These are phyloP conservation scores for Tribolium freemani DNA, from an alignment of 2,888 invertebrate species.

Conservation along the genomic window DNA sequence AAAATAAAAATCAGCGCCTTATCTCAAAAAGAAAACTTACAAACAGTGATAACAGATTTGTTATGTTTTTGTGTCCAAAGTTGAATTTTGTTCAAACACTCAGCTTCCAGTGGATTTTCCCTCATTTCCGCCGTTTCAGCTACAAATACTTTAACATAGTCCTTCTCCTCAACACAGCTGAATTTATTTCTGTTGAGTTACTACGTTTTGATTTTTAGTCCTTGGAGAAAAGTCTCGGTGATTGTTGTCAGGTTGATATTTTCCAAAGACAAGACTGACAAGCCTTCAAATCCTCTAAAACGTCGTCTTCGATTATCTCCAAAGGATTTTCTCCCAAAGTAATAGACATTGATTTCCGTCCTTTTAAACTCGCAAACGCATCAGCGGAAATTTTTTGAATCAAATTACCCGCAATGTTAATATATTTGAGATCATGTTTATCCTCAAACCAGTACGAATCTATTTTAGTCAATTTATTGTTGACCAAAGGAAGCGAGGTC, in stretches of 20 bases:
- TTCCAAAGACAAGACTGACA: no score
- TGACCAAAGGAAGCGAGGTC: background rate
- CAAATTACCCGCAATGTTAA: background rate
- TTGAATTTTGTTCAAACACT: background rate
- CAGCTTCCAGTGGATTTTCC: background rate
- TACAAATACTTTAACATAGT: background rate
- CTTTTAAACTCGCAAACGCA: background rate
- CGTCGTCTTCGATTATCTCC: no score
- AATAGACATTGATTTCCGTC: no score
- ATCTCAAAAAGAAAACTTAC: background rate
- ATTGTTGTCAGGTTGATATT: no score
- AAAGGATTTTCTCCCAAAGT: no score
- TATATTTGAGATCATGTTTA: background rate
- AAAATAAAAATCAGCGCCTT: background rate
- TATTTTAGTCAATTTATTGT: background rate
- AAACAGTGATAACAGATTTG: background rate
- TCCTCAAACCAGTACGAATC: slow-evolving; percentile 1
- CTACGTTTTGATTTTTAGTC: no score
- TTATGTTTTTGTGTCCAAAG: background rate
- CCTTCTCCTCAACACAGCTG: background rate
- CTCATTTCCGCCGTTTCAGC: background rate
- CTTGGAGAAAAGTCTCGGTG: no score
- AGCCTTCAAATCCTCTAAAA: no score
- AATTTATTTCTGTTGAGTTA: background rate
- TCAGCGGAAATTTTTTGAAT: background rate